Conservation (phyloP, 2,888 invertebrate genomes). For the Zygogramma bicolorata region DNA sequence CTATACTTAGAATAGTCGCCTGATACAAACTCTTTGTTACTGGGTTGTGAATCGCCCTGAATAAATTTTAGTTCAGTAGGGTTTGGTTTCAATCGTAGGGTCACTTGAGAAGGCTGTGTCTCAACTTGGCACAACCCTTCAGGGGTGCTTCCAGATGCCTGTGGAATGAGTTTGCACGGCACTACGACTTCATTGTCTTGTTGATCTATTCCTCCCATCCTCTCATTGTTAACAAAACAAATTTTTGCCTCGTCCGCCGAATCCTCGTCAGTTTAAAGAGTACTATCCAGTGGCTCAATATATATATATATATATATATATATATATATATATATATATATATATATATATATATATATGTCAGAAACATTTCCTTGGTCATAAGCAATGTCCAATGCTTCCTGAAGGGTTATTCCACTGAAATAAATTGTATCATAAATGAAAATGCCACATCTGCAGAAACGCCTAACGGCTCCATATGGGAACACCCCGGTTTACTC, state of each 20-base stretch:
- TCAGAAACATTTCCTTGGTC: constrained; percentile 14
- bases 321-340: too few species aligned
- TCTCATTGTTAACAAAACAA: too few species aligned
- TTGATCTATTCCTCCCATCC: too few species aligned
- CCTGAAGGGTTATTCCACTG: constrained; percentile 11
- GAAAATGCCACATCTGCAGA: background rate
- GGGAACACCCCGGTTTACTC: too few species aligned
- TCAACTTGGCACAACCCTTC: too few species aligned
- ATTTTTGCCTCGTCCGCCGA: constrained; percentile 40
- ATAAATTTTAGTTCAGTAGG: background rate
- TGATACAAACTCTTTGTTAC: background rate
- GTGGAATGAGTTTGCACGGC: too few species aligned
- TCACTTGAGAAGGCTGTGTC: too few species aligned
- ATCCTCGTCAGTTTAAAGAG: constrained; percentile 32
- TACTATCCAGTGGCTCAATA: constrained; percentile 21
- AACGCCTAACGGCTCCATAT: background rate
- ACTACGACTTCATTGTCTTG: too few species aligned
- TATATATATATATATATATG: too few species aligned
- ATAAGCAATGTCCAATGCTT: constrained; percentile 12
- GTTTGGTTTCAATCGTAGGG: too few species aligned
- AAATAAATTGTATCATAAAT: background rate
- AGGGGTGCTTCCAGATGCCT: too few species aligned
- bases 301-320: too few species aligned
- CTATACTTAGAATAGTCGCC: background rate
- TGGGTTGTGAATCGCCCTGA: background rate